Conservation (phyloP, 2,113 vertebrate species). For the Ptilorrhoa leucosticta region DNA sequence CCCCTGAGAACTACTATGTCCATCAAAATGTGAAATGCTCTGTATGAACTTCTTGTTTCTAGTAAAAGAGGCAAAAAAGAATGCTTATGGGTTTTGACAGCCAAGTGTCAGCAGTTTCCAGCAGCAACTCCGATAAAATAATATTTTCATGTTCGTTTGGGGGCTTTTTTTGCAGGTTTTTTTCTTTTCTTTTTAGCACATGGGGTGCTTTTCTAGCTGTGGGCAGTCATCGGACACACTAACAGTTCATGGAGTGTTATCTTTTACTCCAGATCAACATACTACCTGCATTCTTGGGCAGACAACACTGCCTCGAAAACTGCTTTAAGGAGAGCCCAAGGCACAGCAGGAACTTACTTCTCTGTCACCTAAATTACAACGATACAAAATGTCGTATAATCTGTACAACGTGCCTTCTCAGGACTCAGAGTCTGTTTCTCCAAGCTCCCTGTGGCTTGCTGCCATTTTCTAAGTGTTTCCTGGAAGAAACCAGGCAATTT, state of each 20-base stretch:
- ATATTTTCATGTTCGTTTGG: not conserved
- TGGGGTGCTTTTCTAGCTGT: not conserved
- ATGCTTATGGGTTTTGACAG: not conserved
- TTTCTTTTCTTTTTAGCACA: not conserved
- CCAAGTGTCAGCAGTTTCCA: not conserved
- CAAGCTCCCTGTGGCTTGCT: not conserved
- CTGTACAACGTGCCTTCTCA: not conserved
- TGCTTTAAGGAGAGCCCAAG: not conserved
- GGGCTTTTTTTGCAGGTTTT: not conserved
- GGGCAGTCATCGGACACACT: not conserved
- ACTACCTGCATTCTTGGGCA: not conserved
- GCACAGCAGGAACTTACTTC: constrained; percentile 1
- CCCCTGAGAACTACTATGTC: not conserved
- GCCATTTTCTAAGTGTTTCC: not conserved
- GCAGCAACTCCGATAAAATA: not conserved
- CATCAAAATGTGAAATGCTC: not conserved
- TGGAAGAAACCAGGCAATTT: not conserved
- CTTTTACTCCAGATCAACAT: not conserved
- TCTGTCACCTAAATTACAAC: not conserved
- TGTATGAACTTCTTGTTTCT: not conserved
- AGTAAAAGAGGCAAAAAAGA: not conserved
- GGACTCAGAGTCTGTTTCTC: not conserved
- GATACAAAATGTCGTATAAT: not conserved
- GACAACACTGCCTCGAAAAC: not conserved
- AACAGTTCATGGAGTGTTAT: not conserved